Evolutionary conservation across 2,113 vertebrate genomes (phyloP), one percentile per base, ranked within the genome.

Genomic region (Gopherus flavomarginatus): DNA sequence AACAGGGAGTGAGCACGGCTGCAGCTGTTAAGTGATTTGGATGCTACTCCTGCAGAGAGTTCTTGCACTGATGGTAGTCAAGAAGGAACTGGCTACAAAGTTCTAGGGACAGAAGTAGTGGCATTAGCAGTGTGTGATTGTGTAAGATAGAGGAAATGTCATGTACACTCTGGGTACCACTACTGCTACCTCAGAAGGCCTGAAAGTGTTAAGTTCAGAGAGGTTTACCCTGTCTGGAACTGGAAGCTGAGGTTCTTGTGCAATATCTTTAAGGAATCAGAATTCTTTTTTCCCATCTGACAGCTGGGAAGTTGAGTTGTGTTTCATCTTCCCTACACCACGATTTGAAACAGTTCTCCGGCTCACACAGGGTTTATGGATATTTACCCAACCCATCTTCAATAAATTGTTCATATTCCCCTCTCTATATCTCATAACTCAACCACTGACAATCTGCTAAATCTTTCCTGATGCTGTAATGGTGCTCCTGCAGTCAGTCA

Each of bases 1-100:
- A 78, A 78, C 13, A 47, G 24, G 24, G 38, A 78, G 42, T 44
- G 42, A 47, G 42, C 42, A 78, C 1, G 27, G 42, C 42, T 13
- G 31, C 35, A n/a, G 65, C 65, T 22, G 19, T 38, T 38, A 21
- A 11, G 19, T 72, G 65, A 72, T 72, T 38, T 72, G 19, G 26
- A 47, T 17, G 3, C 2, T 75, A 12, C 21, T 78, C 42, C 75
- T 29, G 75, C 0, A 13, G 54, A 0, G 0, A 80, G 5, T 57
- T 88, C 8, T 85, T 89, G 56, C 17, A 1, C 2, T 80, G 44
- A 62, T 0, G 3, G 14, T 17, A 83, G 22, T 49, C 38, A 84
- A 8, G 31, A 75, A 95, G 90, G 44, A 17, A 49, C 6, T 69
- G 53, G 21, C 87, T 75, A 85, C 77, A 35, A 94, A 83, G 47